A percentile compares a stretch with the other conserved stretches of the same genome.
Evolutionary conservation across 2,797 vertebrate species (phyloP).

Genomic region (Rhabdomys pumilio): DNA sequence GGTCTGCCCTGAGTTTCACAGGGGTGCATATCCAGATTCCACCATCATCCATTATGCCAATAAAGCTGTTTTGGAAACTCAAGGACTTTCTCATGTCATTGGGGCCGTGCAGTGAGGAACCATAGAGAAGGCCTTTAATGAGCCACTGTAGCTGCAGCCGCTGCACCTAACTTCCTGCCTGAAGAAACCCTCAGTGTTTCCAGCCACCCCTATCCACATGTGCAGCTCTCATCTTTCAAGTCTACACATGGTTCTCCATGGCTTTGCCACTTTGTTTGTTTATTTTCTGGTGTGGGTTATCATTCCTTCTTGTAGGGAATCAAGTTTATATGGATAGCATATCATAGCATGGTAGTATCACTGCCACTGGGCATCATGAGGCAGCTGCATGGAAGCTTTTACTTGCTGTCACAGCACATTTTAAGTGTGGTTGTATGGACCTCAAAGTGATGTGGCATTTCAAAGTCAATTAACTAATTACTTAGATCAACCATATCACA

Average conservation of each 20-base stretch:
- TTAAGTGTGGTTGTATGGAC: not conserved
- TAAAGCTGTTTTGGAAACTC: too few species aligned
- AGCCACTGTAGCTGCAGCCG: too few species aligned
- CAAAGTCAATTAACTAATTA: not conserved
- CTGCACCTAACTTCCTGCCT: too few species aligned
- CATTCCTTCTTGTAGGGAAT: not conserved
- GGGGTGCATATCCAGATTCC: too few species aligned
- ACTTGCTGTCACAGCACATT: not conserved
- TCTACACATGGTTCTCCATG: not conserved
- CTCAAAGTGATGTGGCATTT: conserved; percentile 7
- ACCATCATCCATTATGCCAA: too few species aligned
- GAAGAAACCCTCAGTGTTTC: too few species aligned
- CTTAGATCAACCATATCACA: not conserved
- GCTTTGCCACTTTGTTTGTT: not conserved
- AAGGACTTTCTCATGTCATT: too few species aligned
- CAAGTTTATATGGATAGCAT: not conserved
- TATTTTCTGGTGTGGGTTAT: not conserved
- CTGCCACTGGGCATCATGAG: not conserved
- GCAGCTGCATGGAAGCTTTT: not conserved
- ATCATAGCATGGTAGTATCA: too few species aligned
- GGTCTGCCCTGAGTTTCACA: too few species aligned
- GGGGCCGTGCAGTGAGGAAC: too few species aligned
- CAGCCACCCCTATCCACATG: too few species aligned
- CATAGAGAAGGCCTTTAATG: too few species aligned
- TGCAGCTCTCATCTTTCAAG: not conserved